phyloP scores from a whole-genome alignment of 2,113 vertebrate species.

The Bambusicola thoracicus region DNA sequence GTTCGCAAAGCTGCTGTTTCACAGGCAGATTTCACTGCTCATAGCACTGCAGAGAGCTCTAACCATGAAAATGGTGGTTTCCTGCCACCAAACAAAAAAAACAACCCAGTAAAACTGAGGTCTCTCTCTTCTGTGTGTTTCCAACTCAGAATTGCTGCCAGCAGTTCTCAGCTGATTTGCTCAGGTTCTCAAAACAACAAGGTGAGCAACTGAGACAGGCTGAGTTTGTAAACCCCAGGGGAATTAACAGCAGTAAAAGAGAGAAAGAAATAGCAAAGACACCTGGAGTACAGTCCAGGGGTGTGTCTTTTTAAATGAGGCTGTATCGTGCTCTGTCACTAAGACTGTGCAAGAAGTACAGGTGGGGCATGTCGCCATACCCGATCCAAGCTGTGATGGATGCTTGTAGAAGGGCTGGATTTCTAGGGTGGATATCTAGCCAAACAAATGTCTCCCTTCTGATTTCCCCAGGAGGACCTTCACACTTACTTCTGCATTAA shows the following conservation, averaged over 20 bases:
- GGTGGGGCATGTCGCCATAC: not conserved
- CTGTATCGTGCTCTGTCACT: not conserved
- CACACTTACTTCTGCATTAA: not conserved
- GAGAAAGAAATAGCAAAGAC: not conserved
- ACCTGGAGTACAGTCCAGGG: not conserved
- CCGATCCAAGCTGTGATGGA: not conserved
- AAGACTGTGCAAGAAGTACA: not conserved
- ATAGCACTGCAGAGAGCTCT: not conserved
- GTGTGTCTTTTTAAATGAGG: not conserved
- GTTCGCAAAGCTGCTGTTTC: not conserved
- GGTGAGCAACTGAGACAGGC: conserved; percentile 42
- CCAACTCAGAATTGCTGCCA: conserved; percentile 9
- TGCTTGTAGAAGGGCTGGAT: not conserved
- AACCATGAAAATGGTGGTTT: not conserved
- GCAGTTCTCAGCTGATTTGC: conserved; percentile 33
- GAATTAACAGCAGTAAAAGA: not conserved
- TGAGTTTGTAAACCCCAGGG: not conserved
- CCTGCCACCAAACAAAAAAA: not conserved
- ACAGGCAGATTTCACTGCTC: not conserved
- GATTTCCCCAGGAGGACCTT: fast-evolving
- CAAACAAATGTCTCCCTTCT: not conserved
- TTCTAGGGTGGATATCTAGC: not conserved
- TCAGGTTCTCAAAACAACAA: conserved; percentile 7
- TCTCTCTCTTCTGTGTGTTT: not conserved
- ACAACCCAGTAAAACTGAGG: not conserved